phyloP scores from a whole-genome alignment of 2,888 invertebrate genomes.

The Polymixis flavicincta region DNA sequence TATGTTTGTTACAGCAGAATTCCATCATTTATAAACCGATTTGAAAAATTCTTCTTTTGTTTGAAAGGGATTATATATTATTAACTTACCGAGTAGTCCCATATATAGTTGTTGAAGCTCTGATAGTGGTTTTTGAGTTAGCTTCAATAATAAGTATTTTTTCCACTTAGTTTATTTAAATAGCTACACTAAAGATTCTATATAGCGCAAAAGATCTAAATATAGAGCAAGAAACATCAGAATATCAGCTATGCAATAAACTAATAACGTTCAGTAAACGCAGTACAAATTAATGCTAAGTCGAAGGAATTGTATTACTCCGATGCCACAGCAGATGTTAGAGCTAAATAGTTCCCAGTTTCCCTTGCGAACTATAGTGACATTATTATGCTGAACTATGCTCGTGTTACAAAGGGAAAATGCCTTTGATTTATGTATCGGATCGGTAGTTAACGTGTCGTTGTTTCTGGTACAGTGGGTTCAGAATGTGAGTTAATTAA shows the following conservation, averaged over 20 bases:
- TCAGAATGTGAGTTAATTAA: slow-evolving; percentile 15
- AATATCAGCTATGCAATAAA: not conserved
- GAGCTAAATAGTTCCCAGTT: slow-evolving; percentile 20
- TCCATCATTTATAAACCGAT: too few relatives aligned
- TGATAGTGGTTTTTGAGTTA: too few relatives aligned
- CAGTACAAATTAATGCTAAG: not conserved
- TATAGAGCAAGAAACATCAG: not conserved
- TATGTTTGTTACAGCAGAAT: too few relatives aligned
- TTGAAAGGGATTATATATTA: too few relatives aligned
- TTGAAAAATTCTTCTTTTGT: too few relatives aligned
- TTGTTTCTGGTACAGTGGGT: slow-evolving; percentile 4
- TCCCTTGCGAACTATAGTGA: not conserved
- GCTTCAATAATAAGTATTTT: too few relatives aligned
- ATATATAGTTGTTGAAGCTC: too few relatives aligned
- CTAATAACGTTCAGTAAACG: not conserved
- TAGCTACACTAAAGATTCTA: not conserved
- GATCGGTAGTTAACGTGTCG: slow-evolving; percentile 4
- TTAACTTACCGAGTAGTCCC: too few relatives aligned
- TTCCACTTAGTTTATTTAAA: not conserved
- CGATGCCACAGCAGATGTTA: not conserved
- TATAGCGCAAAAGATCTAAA: not conserved
- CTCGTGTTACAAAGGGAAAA: slow-evolving; percentile 14
- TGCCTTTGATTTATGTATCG: slow-evolving; percentile 15
- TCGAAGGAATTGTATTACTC: slow-evolving; percentile 10
- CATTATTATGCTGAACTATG: slow-evolving; percentile 18